phyloP scores from a whole-genome alignment of 1,140 invertebrate species.

The Orussus abietinus region DNA sequence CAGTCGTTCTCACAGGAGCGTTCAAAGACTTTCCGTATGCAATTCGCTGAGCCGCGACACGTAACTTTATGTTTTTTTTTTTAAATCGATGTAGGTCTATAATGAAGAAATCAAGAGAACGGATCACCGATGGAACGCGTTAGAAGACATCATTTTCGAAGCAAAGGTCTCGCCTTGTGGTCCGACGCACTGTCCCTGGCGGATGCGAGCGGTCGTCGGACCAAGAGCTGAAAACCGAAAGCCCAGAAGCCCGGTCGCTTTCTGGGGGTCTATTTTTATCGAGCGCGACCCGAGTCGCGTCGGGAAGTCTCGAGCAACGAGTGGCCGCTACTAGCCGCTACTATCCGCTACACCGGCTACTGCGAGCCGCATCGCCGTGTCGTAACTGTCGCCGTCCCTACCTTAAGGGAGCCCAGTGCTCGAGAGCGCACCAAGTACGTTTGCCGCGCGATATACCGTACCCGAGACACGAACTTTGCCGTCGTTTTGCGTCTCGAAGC shows the following conservation, averaged over 20 bases:
- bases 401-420: too few species aligned
- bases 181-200: too few species aligned
- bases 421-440: too few species aligned
- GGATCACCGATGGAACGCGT: too few species aligned
- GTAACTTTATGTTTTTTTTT: background rate
- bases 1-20: too few species aligned
- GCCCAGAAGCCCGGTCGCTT: too few species aligned
- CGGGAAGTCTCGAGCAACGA: conserved; percentile 33
- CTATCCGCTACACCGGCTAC: background rate
- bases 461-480: background rate
- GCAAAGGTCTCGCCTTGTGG: too few species aligned
- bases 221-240: too few species aligned
- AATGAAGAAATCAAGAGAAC: background rate
- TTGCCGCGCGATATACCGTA: background rate
- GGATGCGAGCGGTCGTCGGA: too few species aligned
- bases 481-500: background rate
- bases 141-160: too few species aligned
- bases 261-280: conserved; percentile 45
- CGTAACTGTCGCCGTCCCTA: conserved; percentile 35
- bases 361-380: conserved; percentile 18
- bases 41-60: background rate
- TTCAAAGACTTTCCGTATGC: background rate
- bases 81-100: background rate
- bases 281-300: conserved; percentile 35
- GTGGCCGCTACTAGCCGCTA: conserved; percentile 32